Conservation (phyloP, 2,797 vertebrate genomes). For the Falco cherrug region DNA sequence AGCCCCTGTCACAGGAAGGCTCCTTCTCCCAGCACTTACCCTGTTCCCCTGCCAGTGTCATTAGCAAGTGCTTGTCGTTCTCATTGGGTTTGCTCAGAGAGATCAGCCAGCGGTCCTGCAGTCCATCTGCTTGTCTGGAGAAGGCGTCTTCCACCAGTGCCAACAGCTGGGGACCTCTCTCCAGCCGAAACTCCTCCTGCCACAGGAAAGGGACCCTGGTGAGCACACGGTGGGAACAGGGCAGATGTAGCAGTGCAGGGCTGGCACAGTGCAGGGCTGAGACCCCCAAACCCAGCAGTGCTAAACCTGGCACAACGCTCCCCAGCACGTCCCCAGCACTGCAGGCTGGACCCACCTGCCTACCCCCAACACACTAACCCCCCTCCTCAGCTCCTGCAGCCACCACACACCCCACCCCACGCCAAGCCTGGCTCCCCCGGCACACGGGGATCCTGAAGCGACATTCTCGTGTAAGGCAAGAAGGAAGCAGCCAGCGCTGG, state of each 20-base stretch:
- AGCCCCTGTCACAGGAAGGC: background rate
- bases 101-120: constrained; percentile 88
- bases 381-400: background rate
- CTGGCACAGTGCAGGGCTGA: rapidly evolving
- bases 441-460: background rate
- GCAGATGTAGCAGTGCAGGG: background rate
- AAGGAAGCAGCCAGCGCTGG: background rate
- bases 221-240: background rate
- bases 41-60: constrained; percentile 89
- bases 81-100: constrained; percentile 94
- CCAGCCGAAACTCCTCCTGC: constrained; percentile 89
- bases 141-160: constrained; percentile 88
- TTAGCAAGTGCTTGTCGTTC: constrained; percentile 91
- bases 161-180: constrained; percentile 85
- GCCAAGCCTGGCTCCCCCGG: background rate
- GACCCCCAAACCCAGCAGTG: background rate
- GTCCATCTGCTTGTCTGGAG: constrained; percentile 84
- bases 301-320: background rate
- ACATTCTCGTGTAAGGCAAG: background rate
- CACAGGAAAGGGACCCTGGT: constrained; percentile 3
- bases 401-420: background rate
- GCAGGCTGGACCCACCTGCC: background rate
- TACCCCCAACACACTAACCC: background rate
- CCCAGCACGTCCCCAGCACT: background rate
- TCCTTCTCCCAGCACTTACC: constrained; percentile 77